These are phyloP conservation scores for Anodontia alba DNA, from an alignment of 2,888 invertebrate species.

Conservation along the genomic window DNA sequence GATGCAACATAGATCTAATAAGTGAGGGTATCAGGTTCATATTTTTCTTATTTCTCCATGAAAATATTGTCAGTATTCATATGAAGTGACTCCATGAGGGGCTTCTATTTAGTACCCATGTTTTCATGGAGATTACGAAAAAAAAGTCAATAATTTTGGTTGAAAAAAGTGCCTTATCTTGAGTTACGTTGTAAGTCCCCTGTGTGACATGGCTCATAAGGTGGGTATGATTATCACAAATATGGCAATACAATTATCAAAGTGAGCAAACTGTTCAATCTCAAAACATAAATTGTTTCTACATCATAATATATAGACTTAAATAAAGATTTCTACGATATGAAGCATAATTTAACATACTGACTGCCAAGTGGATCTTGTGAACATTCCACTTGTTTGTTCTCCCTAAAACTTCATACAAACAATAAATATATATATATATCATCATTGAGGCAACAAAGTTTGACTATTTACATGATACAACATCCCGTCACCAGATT, in stretches of 20 bases:
- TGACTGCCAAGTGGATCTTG: not conserved
- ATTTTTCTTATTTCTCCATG: too few relatives aligned
- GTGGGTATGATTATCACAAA: conserved; percentile 14
- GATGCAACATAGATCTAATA: too few relatives aligned
- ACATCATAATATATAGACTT: not conserved
- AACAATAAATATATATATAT: conserved; percentile 14
- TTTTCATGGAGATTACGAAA: too few relatives aligned
- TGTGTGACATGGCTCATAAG: not conserved
- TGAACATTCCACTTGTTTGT: not conserved
- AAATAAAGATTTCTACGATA: conserved; percentile 11
- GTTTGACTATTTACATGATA: conserved; percentile 4
- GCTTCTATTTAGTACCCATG: too few relatives aligned
- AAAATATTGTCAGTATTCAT: too few relatives aligned
- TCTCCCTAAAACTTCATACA: conserved; percentile 1
- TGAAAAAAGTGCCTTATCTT: too few relatives aligned
- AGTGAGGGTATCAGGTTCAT: too few relatives aligned
- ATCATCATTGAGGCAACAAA: conserved; percentile 15
- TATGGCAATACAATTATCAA: conserved; percentile 21
- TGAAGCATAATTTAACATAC: conserved; percentile 5
- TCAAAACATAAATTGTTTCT: conserved; percentile 12
- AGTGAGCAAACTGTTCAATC: conserved; percentile 15
- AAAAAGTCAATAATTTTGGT: too few relatives aligned
- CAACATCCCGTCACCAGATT: conserved; percentile 1
- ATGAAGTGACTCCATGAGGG: too few relatives aligned
- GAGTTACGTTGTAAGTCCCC: too few relatives aligned